Evolutionary conservation across 37 sponge, comb jelly and placozoan species (phyloP).

Genomic region (Axinella damicornis): DNA sequence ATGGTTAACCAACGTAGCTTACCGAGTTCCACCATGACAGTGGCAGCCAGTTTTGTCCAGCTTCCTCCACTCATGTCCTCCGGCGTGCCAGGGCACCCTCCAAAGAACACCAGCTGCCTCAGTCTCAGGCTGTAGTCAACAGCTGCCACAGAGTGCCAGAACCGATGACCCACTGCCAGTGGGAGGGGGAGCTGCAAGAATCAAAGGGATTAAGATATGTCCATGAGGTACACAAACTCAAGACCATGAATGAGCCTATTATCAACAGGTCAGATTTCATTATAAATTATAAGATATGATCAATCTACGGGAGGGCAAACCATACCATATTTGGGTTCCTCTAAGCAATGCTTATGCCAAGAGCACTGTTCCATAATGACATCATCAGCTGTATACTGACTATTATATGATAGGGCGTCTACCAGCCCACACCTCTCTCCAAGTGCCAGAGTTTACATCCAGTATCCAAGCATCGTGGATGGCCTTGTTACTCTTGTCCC

Average conservation of each 20-base stretch:
- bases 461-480: constrained; percentile 49
- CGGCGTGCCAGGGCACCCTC: constrained; percentile 49
- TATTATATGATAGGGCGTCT: no score
- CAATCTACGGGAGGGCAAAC: no score
- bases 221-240: no score
- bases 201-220: no score
- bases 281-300: no score
- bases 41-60: constrained; percentile 59
- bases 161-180: constrained; percentile 12
- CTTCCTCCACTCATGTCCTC: background rate
- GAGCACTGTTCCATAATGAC: no score
- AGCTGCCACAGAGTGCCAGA: constrained; percentile 45
- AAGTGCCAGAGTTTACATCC: constrained; percentile 26
- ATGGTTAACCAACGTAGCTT: background rate
- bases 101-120: constrained; percentile 48
- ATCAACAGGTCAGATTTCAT: no score
- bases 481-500: constrained; percentile 19
- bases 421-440: constrained; percentile 38
- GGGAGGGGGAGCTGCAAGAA: background rate
- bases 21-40: constrained; percentile 51
- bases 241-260: no score
- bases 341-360: no score
- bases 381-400: no score
- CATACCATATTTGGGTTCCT: no score
- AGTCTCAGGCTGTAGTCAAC: constrained; percentile 15